A percentile compares a stretch with the other conserved stretches of the same genome.
phyloP scores from a whole-genome alignment of 2,113 vertebrate species.

The Myotis lucifugus region DNA sequence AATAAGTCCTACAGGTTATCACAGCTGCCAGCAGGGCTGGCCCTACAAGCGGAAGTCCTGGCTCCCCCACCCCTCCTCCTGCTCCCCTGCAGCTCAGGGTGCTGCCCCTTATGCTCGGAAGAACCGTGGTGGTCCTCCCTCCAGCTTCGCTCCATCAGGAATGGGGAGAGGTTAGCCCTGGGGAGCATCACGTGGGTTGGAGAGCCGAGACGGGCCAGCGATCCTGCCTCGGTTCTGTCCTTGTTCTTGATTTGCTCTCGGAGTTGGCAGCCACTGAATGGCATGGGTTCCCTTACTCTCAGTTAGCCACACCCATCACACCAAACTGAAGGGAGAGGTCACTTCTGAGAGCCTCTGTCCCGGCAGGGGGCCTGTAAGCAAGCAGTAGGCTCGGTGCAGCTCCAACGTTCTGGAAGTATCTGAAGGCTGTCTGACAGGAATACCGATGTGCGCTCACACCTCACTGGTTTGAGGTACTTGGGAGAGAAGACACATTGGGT shows the following conservation, averaged over 20 bases:
- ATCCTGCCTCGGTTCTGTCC: too few species aligned
- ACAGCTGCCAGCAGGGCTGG: background rate
- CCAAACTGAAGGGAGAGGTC: too few species aligned
- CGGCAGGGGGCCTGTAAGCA: background rate
- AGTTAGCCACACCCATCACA: too few species aligned
- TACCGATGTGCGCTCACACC: background rate
- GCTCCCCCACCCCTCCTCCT: too few species aligned
- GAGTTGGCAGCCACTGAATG: too few species aligned
- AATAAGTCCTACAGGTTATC: background rate
- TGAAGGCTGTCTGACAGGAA: background rate
- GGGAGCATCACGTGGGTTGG: background rate
- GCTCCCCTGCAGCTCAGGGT: background rate
- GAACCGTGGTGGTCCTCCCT: background rate
- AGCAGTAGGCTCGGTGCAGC: background rate
- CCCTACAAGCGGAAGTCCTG: background rate
- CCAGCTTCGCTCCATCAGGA: background rate
- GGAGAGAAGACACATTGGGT: background rate
- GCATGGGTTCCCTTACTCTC: too few species aligned
- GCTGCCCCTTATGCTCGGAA: background rate
- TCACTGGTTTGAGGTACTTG: background rate
- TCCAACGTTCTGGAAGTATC: background rate
- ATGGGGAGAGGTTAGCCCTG: background rate
- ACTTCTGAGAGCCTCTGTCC: too few species aligned
- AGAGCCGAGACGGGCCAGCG: fast-evolving
- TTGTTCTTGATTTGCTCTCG: too few species aligned